Conservation (phyloP, 1,140 invertebrate species). For the Neodiprion lecontei region DNA sequence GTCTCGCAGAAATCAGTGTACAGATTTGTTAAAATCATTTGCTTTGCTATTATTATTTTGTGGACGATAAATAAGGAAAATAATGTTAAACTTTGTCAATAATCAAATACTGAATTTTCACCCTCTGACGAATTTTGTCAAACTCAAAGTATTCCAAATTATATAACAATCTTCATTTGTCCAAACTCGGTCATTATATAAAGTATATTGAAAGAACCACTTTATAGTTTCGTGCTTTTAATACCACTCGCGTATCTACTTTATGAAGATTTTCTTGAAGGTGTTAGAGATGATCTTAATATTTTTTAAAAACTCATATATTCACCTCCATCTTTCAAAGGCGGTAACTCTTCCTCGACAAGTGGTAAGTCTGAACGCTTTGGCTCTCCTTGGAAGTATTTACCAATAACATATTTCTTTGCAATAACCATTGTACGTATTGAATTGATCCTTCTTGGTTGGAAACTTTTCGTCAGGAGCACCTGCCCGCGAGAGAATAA, state of each 20-base stretch:
- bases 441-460: neutral
- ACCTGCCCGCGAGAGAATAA: neutral
- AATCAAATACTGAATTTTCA: too few species aligned
- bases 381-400: conserved; percentile 58
- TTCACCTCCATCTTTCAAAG: conserved; percentile 57
- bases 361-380: conserved; percentile 59
- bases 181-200: neutral
- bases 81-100: too few species aligned
- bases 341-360: conserved; percentile 55
- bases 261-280: too few species aligned
- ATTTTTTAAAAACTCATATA: neutral
- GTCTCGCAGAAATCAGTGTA: neutral
- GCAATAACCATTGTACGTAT: conserved; percentile 44
- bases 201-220: too few species aligned
- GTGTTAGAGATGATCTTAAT: neutral
- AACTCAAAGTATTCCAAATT: too few species aligned
- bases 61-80: too few species aligned
- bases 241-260: too few species aligned
- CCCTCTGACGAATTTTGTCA: too few species aligned
- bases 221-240: too few species aligned
- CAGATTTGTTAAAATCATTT: conserved; percentile 23
- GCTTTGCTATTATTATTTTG: conserved; percentile 15
- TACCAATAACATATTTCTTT: conserved; percentile 55
- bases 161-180: neutral
- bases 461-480: neutral